Percentiles rank a stretch among this genome's conserved stretches.
phyloP scores from a whole-genome alignment of 2,113 vertebrate genomes.

The Vulpes ferrilata region DNA sequence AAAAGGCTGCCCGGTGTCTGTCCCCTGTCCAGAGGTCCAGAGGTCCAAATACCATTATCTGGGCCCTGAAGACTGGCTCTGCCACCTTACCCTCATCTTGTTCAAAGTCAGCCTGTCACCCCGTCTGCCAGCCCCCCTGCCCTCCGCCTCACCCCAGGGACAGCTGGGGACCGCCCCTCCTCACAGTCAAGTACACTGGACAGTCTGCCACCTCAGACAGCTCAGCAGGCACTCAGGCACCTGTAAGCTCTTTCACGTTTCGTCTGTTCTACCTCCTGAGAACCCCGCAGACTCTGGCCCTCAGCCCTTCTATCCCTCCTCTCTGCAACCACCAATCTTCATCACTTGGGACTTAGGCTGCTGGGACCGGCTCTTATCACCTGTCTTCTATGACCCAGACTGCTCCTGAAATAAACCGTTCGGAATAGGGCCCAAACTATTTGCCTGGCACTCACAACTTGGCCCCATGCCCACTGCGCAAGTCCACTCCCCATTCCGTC shows the following conservation, averaged over 20 bases:
- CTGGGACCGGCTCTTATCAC: not conserved
- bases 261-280: not conserved
- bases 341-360: too few relatives aligned
- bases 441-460: not conserved
- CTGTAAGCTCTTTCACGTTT: not conserved
- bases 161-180: not conserved
- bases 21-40: not conserved
- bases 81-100: not conserved
- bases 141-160: not conserved
- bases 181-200: accelerated
- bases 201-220: not conserved
- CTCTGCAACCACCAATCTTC: not conserved
- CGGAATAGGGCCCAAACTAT: not conserved
- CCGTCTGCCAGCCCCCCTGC: accelerated
- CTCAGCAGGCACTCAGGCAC: not conserved
- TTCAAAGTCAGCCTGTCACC: not conserved
- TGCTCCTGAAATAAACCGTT: not conserved
- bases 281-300: not conserved
- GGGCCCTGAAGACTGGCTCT: not conserved
- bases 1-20: not conserved
- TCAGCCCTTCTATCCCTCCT: not conserved
- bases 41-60: not conserved
- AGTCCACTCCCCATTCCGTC: not conserved
- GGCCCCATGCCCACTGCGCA: not conserved
- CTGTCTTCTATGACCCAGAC: not conserved